Evolutionary conservation across 1,140 invertebrate genomes (phyloP).

Genomic region (Chrysoperla carnea): DNA sequence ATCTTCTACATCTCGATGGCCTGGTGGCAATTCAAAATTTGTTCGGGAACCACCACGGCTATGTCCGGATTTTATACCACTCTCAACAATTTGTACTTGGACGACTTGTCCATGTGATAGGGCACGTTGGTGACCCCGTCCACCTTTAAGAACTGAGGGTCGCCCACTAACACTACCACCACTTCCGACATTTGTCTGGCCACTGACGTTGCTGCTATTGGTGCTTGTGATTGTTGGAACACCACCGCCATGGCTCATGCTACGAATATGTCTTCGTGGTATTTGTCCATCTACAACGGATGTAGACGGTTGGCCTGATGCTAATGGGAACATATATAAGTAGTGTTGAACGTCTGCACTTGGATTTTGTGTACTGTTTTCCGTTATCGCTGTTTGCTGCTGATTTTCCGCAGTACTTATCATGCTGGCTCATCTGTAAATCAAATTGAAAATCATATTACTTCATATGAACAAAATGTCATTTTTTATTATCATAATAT

Average conservation of each 20-base stretch:
- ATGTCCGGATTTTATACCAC: slow-evolving; percentile 38
- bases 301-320: no score
- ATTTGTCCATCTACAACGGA: background rate
- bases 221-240: slow-evolving; percentile 17
- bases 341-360: no score
- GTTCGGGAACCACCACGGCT: slow-evolving; percentile 67
- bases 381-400: no score
- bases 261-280: slow-evolving; percentile 45
- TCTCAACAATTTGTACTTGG: slow-evolving; percentile 34
- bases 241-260: slow-evolving; percentile 61
- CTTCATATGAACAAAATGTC: no score
- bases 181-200: slow-evolving; percentile 55
- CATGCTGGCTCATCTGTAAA: no score
- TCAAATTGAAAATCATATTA: no score
- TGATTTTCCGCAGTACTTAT: no score
- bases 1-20: slow-evolving; percentile 38
- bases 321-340: no score
- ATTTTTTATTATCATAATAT: no score
- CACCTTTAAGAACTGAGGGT: slow-evolving; percentile 47
- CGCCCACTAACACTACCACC: slow-evolving; percentile 22
- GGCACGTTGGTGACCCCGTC: slow-evolving; percentile 59
- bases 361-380: no score
- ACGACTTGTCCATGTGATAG: slow-evolving; percentile 73
- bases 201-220: slow-evolving; percentile 43
- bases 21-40: slow-evolving; percentile 70